A percentile compares a stretch with the other conserved stretches of the same genome.
Conservation (phyloP, 2,888 invertebrate genomes). For the Andrena bucephala region DNA sequence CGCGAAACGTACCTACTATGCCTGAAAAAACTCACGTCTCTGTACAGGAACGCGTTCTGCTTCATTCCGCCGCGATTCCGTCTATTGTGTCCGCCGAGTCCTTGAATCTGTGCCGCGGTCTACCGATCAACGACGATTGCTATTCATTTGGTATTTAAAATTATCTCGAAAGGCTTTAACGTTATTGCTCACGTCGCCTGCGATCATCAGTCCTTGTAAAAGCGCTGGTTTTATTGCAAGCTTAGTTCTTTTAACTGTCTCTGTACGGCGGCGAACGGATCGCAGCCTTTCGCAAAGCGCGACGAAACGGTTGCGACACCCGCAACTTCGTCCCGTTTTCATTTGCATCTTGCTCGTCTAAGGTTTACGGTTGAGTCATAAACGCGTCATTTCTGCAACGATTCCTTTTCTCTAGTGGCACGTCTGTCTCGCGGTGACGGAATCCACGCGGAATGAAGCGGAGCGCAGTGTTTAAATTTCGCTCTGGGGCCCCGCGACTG, state of each 20-base stretch:
- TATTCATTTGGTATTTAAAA: conserved; percentile 4
- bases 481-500: conserved; percentile 19
- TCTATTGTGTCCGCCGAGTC: neutral
- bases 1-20: conserved; percentile 7
- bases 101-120: neutral
- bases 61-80: conserved; percentile 17
- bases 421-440: neutral
- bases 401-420: neutral
- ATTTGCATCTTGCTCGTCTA: neutral
- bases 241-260: neutral
- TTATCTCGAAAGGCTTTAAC: neutral
- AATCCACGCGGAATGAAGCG: neutral
- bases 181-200: conserved; percentile 4
- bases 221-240: conserved; percentile 3
- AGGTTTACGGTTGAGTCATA: conserved; percentile 9
- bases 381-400: neutral
- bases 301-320: conserved; percentile 10
- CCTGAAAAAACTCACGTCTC: conserved; percentile 6
- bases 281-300: neutral
- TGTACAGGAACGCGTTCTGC: conserved; percentile 39
- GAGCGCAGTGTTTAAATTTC: neutral
- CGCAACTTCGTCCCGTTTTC: neutral
- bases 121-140: neutral
- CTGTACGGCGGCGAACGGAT: neutral
- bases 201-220: conserved; percentile 12